Base-by-base conservation (phyloP, 2,888 invertebrate genomes). In the Allacma fusca region DNA sequence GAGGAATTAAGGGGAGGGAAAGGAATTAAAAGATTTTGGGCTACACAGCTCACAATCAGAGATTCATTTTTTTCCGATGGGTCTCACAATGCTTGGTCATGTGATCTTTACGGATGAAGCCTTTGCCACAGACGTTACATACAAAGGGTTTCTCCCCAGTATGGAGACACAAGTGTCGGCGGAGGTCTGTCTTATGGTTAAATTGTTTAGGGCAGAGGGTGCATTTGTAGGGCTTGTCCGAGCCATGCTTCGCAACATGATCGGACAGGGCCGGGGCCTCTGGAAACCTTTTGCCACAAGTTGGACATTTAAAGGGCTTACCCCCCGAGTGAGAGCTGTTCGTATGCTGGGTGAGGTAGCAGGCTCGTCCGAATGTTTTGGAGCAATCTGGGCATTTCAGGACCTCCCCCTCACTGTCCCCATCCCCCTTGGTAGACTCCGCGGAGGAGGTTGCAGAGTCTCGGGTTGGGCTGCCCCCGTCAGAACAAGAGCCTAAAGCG, bases 101-200 rank as follows among this genome's bases (percentile, higher is more conserved):
- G 87, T 95, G 95, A 88, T 96, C 95, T 87, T 94, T 94, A 83
- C 95, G 90, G 84, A 94, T 94, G 87, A 96, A 96, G 72, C 94
- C 94, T 87, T 95, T 95, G 80, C 91, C 91, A 87, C 95, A 96
- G 80, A 91, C 91, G 84, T 91, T 90, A 87, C 95, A 96, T 81
- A 91, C 89, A 86, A 92, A 94, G 62, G 94, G 94, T 86, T 94
- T 94, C 85, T 91, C 91, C 70, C 94, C 94, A n/a, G 93, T 93
- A 86, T 95, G 95, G 83, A 93, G 89, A 87, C 94, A 94, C 90
- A 92, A 91, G 88, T 96, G 95, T 81, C 95, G 90, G 80, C 94
- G 90, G 85, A 95, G 88, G 86, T 96, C 95, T 75, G 95, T 95
- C 87, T 95, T 95, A 88, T 95, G 95, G 86, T 95, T 94, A 87